These are phyloP conservation scores for Oophaga sylvatica DNA, from an alignment of 2,797 vertebrate species.

Conservation along the genomic window DNA sequence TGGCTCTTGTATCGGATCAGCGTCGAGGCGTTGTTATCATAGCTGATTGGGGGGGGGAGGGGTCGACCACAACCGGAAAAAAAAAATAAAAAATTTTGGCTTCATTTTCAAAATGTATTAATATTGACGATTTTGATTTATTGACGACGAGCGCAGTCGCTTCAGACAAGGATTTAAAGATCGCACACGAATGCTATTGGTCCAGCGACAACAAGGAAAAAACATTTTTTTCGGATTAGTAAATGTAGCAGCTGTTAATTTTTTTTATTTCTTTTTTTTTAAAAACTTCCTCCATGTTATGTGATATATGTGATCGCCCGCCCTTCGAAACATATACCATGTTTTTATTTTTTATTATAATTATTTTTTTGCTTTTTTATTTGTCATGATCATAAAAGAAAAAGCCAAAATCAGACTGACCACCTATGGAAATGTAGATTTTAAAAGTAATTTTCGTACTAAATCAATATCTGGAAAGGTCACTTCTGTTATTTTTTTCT, in stretches of 20 bases:
- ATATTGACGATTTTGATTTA: not conserved
- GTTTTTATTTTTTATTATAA: too few relatives aligned
- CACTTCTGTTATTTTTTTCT: not conserved
- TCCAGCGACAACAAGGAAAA: too few relatives aligned
- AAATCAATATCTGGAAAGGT: not conserved
- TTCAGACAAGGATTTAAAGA: constrained; percentile 13
- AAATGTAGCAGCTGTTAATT: constrained; percentile 13
- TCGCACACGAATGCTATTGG: constrained; percentile 3
- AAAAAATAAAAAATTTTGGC: too few relatives aligned
- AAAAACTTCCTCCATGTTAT: not conserved
- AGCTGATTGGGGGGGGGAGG: not conserved
- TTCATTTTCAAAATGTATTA: not conserved
- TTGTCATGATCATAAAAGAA: too few relatives aligned
- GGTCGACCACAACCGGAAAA: not conserved
- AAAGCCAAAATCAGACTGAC: not conserved
- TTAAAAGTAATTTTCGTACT: too few relatives aligned
- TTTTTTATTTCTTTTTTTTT: not conserved
- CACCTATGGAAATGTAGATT: not conserved
- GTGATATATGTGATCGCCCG: not conserved
- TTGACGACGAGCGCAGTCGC: not conserved
- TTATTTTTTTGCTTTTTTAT: not conserved
- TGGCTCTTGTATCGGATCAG: constrained; percentile 5
- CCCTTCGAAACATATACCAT: too few relatives aligned
- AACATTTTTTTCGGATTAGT: constrained; percentile 26
- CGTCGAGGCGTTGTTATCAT: not conserved